Percentiles rank a stretch among this genome's conserved stretches.
Conservation (phyloP, 2,888 invertebrate species). For the Drosophila trichaetosa region DNA sequence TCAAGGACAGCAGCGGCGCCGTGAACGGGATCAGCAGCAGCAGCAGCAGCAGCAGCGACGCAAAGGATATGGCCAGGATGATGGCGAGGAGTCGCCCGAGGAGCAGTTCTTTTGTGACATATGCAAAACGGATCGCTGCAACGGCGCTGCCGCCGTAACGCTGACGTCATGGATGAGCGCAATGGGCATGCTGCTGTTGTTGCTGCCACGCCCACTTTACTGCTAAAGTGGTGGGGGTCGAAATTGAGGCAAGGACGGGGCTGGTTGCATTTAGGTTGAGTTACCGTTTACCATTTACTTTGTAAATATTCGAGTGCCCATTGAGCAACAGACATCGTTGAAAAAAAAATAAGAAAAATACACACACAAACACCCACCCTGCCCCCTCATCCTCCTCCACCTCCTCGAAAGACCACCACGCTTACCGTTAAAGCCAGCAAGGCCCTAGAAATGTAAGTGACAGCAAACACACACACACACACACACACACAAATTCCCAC, state of each 20-base stretch:
- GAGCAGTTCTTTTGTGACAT: slow-evolving; percentile 83
- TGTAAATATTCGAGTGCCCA: slow-evolving; percentile 75
- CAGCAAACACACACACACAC: slow-evolving; percentile 37
- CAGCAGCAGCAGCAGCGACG: slow-evolving; percentile 46
- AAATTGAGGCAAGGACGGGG: slow-evolving; percentile 14
- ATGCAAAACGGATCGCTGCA: slow-evolving; percentile 81
- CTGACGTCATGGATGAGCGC: slow-evolving; percentile 28
- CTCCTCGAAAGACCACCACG: slow-evolving; percentile 1
- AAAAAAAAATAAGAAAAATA: slow-evolving; percentile 15
- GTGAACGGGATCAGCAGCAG: slow-evolving; percentile 49
- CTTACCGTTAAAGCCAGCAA: slow-evolving; percentile 29
- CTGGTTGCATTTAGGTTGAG: slow-evolving; percentile 66
- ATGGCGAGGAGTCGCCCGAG: slow-evolving; percentile 43
- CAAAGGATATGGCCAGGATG: slow-evolving; percentile 54
- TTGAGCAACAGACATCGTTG: slow-evolving; percentile 40
- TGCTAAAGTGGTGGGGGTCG: slow-evolving; percentile 43
- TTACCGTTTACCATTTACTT: slow-evolving; percentile 61
- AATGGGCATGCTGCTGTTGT: slow-evolving; percentile 36
- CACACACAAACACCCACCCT: slow-evolving; percentile 12
- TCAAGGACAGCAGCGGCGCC: slow-evolving; percentile 43
- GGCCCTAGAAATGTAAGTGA: slow-evolving; percentile 63
- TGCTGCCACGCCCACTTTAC: slow-evolving; percentile 19
- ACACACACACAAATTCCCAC: slow-evolving; percentile 5
- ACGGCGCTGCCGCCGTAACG: slow-evolving; percentile 70
- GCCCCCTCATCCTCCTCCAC: slow-evolving; percentile 6